Evolutionary conservation across 1,140 invertebrate genomes (phyloP), one percentile per base, ranked within the genome.

Genomic region (Aporrectodea caliginosa): DNA sequence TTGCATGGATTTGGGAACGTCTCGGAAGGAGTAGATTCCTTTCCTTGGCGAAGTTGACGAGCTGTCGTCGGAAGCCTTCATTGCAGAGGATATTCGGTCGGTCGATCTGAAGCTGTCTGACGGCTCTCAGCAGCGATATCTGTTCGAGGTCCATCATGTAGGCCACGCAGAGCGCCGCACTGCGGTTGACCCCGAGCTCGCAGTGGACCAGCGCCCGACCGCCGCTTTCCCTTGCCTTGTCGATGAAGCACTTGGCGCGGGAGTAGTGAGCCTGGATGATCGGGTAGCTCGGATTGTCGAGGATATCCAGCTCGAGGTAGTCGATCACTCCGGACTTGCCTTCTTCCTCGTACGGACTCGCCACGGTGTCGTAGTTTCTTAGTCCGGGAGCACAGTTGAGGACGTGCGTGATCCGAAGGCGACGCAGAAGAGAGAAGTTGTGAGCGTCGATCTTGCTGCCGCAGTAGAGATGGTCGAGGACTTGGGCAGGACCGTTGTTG

Each of bases 131-230:
- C 78, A 81, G 33, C 29, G 77, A 32, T 68, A 80, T 74, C 22
- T 81, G 69, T 69, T 34, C 34, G 72, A 80, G 82, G 35, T 31
- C 78, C 81, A 84, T 80, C 16, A 85, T 78, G 34, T 82, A 83
- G 6, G 82, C 82, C 33, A 94, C 88, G 0, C 94, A 93, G 81
- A 93, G 91, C 0, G 93, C 93, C 30, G 93, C 92, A 32, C 93
- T 94, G 0, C 94, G 91, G 0, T 93, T 94, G 78, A 94, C 92
- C 30, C 94, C 94, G 88, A 93, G 92, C 75, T 93, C 88, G 84
- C 93, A 95, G 85, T 95, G 93, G 0, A 95, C 93, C 76, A 94
- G 89, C 69, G 97, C 95, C 22, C 77, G 35, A 35, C 76, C 76
- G 35, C 80, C 76, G 14, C 32, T 77, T 27, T 68, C 30, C 31